Percentiles rank a stretch among this genome's conserved stretches.
Evolutionary conservation across 2,888 invertebrate species (phyloP).

Genomic region (Iphiclides podalirius): DNA sequence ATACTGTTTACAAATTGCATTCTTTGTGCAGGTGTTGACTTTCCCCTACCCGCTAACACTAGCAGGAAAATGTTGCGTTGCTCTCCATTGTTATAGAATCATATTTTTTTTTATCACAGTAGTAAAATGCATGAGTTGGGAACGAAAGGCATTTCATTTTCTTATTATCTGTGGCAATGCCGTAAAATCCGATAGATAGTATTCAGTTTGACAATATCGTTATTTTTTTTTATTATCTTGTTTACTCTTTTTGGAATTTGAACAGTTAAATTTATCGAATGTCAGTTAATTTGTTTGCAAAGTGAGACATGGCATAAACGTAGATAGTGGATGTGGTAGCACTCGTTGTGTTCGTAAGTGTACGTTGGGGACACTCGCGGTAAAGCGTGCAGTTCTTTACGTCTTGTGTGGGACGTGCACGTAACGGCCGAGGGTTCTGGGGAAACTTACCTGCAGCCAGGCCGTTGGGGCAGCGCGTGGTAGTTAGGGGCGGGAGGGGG

Average conservation of each 20-base stretch:
- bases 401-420: conserved; percentile 28
- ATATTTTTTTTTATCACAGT: conserved; percentile 36
- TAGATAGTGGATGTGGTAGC: conserved; percentile 73
- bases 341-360: conserved; percentile 39
- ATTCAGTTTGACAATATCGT: conserved; percentile 34
- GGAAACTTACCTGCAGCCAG: conserved; percentile 45
- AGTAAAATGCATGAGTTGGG: conserved; percentile 65
- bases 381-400: conserved; percentile 24
- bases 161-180: conserved; percentile 57
- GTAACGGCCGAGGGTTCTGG: conserved; percentile 5
- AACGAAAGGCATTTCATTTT: conserved; percentile 58
- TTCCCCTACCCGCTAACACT: conserved; percentile 77
- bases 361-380: conserved; percentile 25
- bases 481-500: conserved; percentile 26
- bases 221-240: conserved; percentile 26
- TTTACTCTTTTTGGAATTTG: conserved; percentile 10
- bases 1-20: conserved; percentile 71
- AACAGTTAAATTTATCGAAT: conserved; percentile 32
- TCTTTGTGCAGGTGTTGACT: conserved; percentile 78
- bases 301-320: conserved; percentile 55
- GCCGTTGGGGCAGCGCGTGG: conserved; percentile 19
- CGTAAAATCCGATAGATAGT: conserved; percentile 32
- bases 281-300: conserved; percentile 68
- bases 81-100: conserved; percentile 56
- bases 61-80: conserved; percentile 80